Conservation (phyloP, 2,888 invertebrate genomes). For the Diloba caeruleocephala region DNA sequence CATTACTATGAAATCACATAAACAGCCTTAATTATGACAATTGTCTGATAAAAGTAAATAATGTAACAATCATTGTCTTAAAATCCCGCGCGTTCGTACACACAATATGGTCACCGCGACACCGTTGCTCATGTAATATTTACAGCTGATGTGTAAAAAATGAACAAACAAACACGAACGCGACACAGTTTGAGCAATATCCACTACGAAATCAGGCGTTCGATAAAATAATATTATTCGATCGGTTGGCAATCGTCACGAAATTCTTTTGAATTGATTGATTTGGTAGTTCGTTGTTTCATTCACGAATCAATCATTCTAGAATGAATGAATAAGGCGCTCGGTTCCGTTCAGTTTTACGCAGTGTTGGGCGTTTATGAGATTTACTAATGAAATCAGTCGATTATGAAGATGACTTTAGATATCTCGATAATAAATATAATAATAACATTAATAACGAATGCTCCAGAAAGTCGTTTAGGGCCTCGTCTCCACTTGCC, state of each 20-base stretch:
- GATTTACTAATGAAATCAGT: neutral
- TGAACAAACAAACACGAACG: conserved; percentile 58
- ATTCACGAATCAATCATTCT: conserved; percentile 34
- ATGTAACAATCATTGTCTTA: conserved; percentile 65
- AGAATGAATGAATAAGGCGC: conserved; percentile 31
- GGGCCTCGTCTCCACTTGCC: too few species aligned
- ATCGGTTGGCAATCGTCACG: conserved; percentile 72
- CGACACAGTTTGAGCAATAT: conserved; percentile 61
- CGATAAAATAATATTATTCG: conserved; percentile 61
- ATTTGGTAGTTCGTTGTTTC: conserved; percentile 50
- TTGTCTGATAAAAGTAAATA: conserved; percentile 71
- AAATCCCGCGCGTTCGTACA: conserved; percentile 57
- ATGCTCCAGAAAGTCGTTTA: too few species aligned
- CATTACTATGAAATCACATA: conserved; percentile 69
- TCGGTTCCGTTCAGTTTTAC: conserved; percentile 20
- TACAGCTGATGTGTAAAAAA: conserved; percentile 58
- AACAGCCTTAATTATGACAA: conserved; percentile 70
- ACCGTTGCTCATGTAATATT: conserved; percentile 62
- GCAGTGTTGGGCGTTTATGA: neutral
- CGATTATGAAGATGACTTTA: too few species aligned
- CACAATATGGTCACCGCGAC: conserved; percentile 71
- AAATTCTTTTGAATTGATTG: conserved; percentile 72
- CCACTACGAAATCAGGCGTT: conserved; percentile 56
- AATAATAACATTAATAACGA: too few species aligned
- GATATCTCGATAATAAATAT: too few species aligned